Evolutionary conservation across 1,140 invertebrate genomes (phyloP).

Genomic region (Drosophila seguyi): DNA sequence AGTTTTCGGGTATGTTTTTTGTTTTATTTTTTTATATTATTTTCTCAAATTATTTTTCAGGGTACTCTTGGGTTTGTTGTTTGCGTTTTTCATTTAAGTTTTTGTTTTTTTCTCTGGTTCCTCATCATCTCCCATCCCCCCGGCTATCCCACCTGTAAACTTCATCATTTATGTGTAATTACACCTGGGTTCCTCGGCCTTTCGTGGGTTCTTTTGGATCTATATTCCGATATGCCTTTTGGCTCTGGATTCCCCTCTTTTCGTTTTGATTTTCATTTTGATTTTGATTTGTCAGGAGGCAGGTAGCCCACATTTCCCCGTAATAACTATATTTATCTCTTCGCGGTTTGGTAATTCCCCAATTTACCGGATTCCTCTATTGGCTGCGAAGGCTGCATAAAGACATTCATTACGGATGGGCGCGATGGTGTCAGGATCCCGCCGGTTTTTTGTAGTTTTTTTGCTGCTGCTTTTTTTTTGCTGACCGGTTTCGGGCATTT

Average conservation of each 20-base stretch:
- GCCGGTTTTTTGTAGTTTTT: constrained; percentile 12
- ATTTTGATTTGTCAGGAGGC: constrained; percentile 19
- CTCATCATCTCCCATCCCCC: not conserved
- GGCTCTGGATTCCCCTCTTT: constrained; percentile 3
- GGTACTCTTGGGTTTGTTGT: constrained; percentile 47
- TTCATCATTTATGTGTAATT: constrained; percentile 28
- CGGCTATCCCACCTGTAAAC: constrained; percentile 4
- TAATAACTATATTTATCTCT: constrained; percentile 35
- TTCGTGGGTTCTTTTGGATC: constrained; percentile 5
- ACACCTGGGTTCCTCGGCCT: constrained; percentile 12
- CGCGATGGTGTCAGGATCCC: constrained; percentile 40
- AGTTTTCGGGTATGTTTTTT: constrained; percentile 55
- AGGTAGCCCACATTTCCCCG: constrained; percentile 27
- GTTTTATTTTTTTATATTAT: constrained; percentile 47
- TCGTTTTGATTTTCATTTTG: constrained; percentile 22
- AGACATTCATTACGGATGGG: constrained; percentile 31
- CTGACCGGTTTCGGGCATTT: constrained; percentile 70
- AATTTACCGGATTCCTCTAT: constrained; percentile 8
- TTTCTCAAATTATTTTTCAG: constrained; percentile 27
- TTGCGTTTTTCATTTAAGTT: constrained; percentile 59
- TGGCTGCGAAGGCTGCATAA: constrained; percentile 17
- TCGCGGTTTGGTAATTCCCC: constrained; percentile 25
- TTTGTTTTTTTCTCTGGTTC: constrained; percentile 3
- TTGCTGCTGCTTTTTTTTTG: not conserved
- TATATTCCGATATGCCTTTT: constrained; percentile 26